Evolutionary conservation across 2,113 vertebrate species (phyloP), one percentile per base, ranked within the genome.

Genomic region (Zeus faber): DNA sequence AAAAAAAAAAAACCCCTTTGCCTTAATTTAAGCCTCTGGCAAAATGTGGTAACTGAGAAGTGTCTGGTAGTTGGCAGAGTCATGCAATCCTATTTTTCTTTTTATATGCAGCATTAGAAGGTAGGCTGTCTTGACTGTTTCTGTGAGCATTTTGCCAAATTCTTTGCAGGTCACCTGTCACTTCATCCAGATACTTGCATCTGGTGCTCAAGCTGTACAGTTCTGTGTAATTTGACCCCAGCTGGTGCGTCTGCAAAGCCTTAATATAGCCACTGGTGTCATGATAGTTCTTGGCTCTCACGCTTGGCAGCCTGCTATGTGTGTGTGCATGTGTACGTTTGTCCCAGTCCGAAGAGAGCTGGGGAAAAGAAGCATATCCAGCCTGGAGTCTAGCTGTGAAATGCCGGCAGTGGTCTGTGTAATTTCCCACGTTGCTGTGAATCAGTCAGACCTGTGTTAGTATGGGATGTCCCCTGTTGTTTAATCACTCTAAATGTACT

Each of bases 371-470:
- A 41, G 35, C 11, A 27, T 22, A 33, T 56, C 14, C 61, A 22
- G 68, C 52, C 58, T 89, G 58, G 60, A 83, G 71, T 75, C 68
- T 56, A 77, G 73, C 74, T 83, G 85, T 22, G 76, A 90, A 90
- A 90, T 90, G 77, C 82, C 83, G 64, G 58, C 51, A 58, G 68
- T 33, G 46, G 54, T 79, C 64, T 58, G 81, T 76, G 85, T 84
- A 81, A 89, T 89, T 87, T 85, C 79, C 71, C 88, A 77, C 55
- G 73, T 78, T 71, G 50, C 75, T 82, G 86, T 61, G 69, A 89
- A 72, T 62, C 72, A 70, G 74, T 74, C 57, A 17, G 62, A 14
- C 60, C 22, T 22, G 33, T 48, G 27, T 39, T 49, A 58, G 63
- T 68, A 45, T 27, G 27, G 33, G 43, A 17, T 23, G 8, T n/a